Evolutionary conservation across 1,140 invertebrate species (phyloP), one percentile per base, ranked within the genome.

Genomic region (Periplaneta americana): DNA sequence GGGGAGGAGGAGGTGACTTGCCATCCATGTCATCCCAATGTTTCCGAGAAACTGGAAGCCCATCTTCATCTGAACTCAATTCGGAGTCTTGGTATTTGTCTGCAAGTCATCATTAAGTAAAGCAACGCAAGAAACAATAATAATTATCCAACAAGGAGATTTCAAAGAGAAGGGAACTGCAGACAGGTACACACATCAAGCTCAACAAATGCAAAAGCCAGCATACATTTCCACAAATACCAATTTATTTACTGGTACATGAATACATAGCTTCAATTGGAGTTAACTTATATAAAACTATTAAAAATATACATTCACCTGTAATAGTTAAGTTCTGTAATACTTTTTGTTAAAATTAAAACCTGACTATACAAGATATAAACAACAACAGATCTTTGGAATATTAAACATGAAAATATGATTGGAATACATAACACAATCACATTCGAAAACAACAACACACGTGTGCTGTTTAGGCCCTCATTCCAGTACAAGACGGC

Each of bases 1-100:
- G 84, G 31, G 83, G 83, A 5, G 82, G 83, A 17, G 84, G 80
- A 31, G 77, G 32, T 9, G 34, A 78, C 13, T 11, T 34, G 18
- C 15, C 32, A 75, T n/a, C 22, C 6, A 28, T n/a, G 28, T n/a
- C 48, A 28, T n/a, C 28, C 48, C n/a, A 22, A 33, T 2, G 31
- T 9, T 35, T 79, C 74, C 81, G 79, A 57, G 79, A 28, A 17
- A 74, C 32, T 8, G 84, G 84, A 18, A 81, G 74, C 32, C 80
- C 83, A 66, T 85, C 84, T 57, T 83, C 83, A 74, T 84, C 84
- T 34, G 83, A 83, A 39, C 83, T 83, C 33, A 83, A 78, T 10
- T 83, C 79, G 10, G 82, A 83, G 22, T 81, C 80, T 34, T 76
- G 32, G 13, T 66, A 66, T 1, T 66, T 66, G 31, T 36, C 34